Base-by-base conservation (phyloP, 2,113 vertebrate genomes). In the Brachypteracias leptosomus region DNA sequence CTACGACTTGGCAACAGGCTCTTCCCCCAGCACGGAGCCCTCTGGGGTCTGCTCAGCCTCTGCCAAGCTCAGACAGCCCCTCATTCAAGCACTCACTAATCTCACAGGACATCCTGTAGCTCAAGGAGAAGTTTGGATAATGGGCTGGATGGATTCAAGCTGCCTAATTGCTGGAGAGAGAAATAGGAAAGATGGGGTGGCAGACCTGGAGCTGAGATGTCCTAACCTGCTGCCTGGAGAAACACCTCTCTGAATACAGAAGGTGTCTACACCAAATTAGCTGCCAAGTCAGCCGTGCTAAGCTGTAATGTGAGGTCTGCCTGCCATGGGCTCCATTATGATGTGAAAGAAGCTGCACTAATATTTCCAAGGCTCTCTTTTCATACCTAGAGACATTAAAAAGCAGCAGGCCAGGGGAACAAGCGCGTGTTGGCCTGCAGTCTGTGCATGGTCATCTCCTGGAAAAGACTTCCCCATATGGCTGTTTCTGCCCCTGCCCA, bases 31-130 rank as follows among this genome's bases (percentile, higher is more conserved):
- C 93, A 91, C 33, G 1, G 85, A 91, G 68, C 71, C 28, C 76
- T 91, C 85, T 88, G 85, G 88, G 82, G 90, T 93, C 91, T 58
- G 89, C 72, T 90, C 73, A 77, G 65, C 70, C 85, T 62, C 87
- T 8, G 33, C 70, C 81, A 93, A 89, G 68, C 75, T 47, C 22
- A 96, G 81, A 81, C 88, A 95, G 72, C 46, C 94, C 89, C 96
- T 89, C 72, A 76, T 86, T 93, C 68, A 89, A 86, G 71, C 0
- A 0, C 61, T 72, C 65, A 16, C 42, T 36, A 93, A 87, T 88
- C 82, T 93, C 91, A 76, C 90, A 71, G 94, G 80, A 83, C 85
- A 63, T 94, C 86, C 94, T 80, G 90, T 10, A 61, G 61, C 76
- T 74, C 36, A 24, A 52, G 84, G 22, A 96, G 77, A 66, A 66